Conservation (phyloP, 2,888 invertebrate genomes). For the Parelbella ahira region DNA sequence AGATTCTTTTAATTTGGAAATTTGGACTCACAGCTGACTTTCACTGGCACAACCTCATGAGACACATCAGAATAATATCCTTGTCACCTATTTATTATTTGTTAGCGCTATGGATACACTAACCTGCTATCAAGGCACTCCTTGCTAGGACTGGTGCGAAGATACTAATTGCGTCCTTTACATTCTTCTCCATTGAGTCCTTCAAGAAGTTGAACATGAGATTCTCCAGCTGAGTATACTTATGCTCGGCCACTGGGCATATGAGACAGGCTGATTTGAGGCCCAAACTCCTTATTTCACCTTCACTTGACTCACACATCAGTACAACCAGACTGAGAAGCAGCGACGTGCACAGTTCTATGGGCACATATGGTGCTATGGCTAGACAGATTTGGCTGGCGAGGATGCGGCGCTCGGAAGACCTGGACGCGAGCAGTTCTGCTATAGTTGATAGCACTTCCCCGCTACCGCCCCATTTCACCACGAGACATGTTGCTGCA, state of each 20-base stretch:
- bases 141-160: slow-evolving; percentile 69
- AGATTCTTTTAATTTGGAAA: too few relatives aligned
- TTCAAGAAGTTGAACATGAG: slow-evolving; percentile 66
- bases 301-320: slow-evolving; percentile 73
- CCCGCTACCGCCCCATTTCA: slow-evolving; percentile 73
- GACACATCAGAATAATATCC: too few relatives aligned
- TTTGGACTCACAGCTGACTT: too few relatives aligned
- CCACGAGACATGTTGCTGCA: slow-evolving; percentile 68
- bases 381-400: slow-evolving; percentile 70
- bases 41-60: too few relatives aligned
- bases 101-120: too few relatives aligned
- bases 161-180: slow-evolving; percentile 60
- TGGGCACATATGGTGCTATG: slow-evolving; percentile 66
- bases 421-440: slow-evolving; percentile 60
- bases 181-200: slow-evolving; percentile 62
- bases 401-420: slow-evolving; percentile 55
- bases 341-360: slow-evolving; percentile 70
- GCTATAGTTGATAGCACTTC: slow-evolving; percentile 69
- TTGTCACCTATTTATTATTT: too few relatives aligned
- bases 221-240: slow-evolving; percentile 65
- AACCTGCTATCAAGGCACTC: slow-evolving; percentile 65
- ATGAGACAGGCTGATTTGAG: slow-evolving; percentile 64
- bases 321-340: slow-evolving; percentile 66
- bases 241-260: slow-evolving; percentile 67
- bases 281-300: slow-evolving; percentile 60